Evolutionary conservation across 2,888 invertebrate species (phyloP).

Genomic region (Plagiodera versicolora): DNA sequence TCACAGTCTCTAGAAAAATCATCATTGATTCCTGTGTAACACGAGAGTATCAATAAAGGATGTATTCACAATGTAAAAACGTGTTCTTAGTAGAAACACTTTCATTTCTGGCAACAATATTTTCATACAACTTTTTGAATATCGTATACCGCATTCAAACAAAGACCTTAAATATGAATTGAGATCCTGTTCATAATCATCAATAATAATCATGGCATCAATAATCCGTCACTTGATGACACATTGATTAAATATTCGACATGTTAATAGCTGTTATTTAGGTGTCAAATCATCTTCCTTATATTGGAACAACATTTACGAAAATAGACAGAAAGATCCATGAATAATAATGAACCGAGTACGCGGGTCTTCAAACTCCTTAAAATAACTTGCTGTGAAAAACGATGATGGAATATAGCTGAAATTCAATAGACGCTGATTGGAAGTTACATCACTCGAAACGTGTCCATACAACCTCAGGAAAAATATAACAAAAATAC

Average conservation of each 20-base stretch:
- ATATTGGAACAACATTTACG: background rate
- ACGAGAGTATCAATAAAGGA: no score
- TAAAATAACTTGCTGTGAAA: constrained; percentile 5
- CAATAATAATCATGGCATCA: no score
- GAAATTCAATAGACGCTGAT: constrained; percentile 9
- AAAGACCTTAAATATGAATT: no score
- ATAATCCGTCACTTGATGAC: background rate
- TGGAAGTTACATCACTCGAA: background rate
- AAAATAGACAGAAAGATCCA: background rate
- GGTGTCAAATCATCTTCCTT: background rate
- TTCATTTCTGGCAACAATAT: no score
- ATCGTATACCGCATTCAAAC: no score
- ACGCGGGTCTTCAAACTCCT: background rate
- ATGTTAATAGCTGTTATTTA: background rate
- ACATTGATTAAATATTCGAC: background rate
- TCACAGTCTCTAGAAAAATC: no score
- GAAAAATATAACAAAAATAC: constrained; percentile 5
- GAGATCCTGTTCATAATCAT: no score
- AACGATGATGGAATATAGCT: constrained; percentile 11
- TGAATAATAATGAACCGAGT: background rate
- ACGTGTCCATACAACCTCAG: constrained; percentile 6
- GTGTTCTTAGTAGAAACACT: no score
- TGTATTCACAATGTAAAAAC: no score
- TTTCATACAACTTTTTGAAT: no score
- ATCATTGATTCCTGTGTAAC: no score